phyloP scores from a whole-genome alignment of 2,113 vertebrate genomes.

The Colius striatus region DNA sequence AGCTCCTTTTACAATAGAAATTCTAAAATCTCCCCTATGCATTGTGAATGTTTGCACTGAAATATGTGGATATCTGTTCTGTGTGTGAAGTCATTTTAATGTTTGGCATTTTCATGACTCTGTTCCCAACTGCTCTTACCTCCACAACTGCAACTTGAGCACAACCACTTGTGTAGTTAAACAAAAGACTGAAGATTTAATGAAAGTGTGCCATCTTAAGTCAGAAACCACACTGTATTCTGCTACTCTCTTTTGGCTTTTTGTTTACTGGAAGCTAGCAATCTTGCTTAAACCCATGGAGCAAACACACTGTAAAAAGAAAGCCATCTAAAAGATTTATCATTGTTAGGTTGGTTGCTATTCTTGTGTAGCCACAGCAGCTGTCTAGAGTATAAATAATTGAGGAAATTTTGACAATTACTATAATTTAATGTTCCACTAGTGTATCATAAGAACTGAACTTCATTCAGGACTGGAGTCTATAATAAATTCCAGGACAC shows the following conservation, averaged over 20 bases:
- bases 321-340: slow-evolving; percentile 40
- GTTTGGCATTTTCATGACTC: not conserved
- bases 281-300: not conserved
- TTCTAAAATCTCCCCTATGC: not conserved
- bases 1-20: not conserved
- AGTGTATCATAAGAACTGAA: not conserved
- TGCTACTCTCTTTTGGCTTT: not conserved
- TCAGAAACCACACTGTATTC: not conserved
- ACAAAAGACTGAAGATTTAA: not conserved
- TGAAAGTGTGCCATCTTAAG: not conserved
- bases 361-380: slow-evolving; percentile 63
- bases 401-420: slow-evolving; percentile 58
- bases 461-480: not conserved
- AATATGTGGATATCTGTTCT: not conserved
- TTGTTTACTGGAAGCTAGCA: slow-evolving; percentile 9
- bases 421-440: slow-evolving; percentile 47
- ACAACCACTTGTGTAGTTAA: not conserved
- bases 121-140: not conserved
- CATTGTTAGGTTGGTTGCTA: slow-evolving; percentile 43
- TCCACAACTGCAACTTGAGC: not conserved
- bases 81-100: not conserved
- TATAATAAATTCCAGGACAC: not conserved
- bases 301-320: not conserved
- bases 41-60: not conserved
- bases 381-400: slow-evolving; percentile 72